Evolutionary conservation across 2,888 invertebrate species (phyloP), one percentile per base, ranked within the genome.

Genomic region (Dasysyrphus albostriatus): DNA sequence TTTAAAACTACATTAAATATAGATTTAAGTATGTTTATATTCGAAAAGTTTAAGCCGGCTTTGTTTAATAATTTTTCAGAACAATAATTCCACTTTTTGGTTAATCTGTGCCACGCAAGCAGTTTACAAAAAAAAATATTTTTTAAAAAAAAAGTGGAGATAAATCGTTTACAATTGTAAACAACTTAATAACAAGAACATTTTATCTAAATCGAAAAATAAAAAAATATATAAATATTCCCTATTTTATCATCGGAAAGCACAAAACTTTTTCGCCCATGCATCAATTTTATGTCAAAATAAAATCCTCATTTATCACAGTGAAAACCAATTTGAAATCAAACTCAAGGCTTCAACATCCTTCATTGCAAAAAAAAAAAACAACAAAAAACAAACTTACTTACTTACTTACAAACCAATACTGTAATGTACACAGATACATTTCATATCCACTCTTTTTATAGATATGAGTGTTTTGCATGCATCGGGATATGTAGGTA

Each of bases 271-370:
- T 42, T 34, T 32, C 39, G 14, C 47, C 14, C 73, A 81, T 81
- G 73, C 77, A 81, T 81, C 81, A 77, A 77, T 73, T 85, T 74
- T 73, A 82, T 77, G 85, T 85, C 81, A 77, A 81, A 85, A 85
- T 85, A 72, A 85, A 85, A 81, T 85, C 63, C 63, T 77, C 77
- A 85, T 85, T 82, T 82, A 85, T 85, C 85, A 81, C 67, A 49
- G 44, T 14, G 73, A 81, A 81, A 85, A 81, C 81, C 81, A 81
- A 85, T 85, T 81, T 82, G 74, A 82, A 81, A 67, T 73, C 84
- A 85, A 81, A 77, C 77, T 78, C 78, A 74, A 78, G 74, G 73
- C 61, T 85, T 73, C 47, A 80, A 77, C 72, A 81, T 73, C 69
- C 81, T 59, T 70, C 73, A 77, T 56, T 77, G 9, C 10, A 39